phyloP scores from a whole-genome alignment of 1,140 invertebrate species.

The Drosophila quadrilineata region DNA sequence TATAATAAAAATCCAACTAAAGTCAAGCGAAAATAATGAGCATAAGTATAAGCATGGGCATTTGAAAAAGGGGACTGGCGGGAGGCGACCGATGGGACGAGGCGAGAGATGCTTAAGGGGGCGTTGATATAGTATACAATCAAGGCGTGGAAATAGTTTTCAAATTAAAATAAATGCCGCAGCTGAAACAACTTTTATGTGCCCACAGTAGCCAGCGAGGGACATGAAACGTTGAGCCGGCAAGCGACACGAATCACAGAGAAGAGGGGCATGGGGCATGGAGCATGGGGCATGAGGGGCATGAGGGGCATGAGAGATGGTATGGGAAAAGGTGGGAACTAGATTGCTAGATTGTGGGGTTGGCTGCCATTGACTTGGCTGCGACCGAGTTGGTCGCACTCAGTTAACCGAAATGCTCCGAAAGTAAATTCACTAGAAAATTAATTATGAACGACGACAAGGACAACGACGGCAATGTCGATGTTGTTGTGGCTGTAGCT shows the following conservation, averaged over 20 bases:
- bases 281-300: no score
- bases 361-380: neutral
- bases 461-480: conserved; percentile 15
- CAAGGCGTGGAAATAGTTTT: conserved; percentile 67
- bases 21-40: conserved; percentile 74
- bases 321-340: neutral
- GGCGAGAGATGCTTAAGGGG: neutral
- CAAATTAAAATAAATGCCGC: conserved; percentile 78
- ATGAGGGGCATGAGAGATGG: neutral
- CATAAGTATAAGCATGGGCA: conserved; percentile 47
- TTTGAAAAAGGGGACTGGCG: neutral
- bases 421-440: conserved; percentile 80
- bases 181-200: conserved; percentile 75
- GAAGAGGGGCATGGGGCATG: neutral
- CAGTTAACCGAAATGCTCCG: conserved; percentile 67
- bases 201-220: conserved; percentile 36
- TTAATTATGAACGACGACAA: conserved; percentile 71
- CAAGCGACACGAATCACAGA: no score
- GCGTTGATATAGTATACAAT: neutral
- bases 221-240: neutral
- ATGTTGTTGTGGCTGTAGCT: conserved; percentile 24
- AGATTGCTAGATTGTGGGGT: conserved; percentile 2
- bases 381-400: conserved; percentile 47
- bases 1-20: conserved; percentile 74
- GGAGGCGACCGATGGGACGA: no score